Evolutionary conservation across 2,888 invertebrate genomes (phyloP), one percentile per base, ranked within the genome.

Genomic region (Nomada ferruginata): DNA sequence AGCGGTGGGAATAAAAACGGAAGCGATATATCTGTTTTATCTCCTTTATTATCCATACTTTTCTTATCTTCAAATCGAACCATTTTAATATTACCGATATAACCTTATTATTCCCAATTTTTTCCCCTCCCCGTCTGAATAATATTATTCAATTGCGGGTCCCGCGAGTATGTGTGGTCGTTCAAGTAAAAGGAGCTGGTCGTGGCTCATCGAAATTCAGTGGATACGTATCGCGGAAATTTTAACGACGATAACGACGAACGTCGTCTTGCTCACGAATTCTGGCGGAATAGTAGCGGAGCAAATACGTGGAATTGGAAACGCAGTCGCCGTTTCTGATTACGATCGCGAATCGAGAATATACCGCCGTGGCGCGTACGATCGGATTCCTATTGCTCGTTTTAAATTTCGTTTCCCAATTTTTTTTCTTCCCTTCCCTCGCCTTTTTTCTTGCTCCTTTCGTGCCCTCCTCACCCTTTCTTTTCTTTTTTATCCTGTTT

Each of bases 251-350:
- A 74, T 73, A 76, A 83, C 73, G 79, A 82, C 44, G 71, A 73
- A 53, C 71, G 70, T 55, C 77, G 60, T 83, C 77, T 85, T 53
- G 68, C 69, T 82, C 77, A 76, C 66, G 77, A 87, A 87, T 87
- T 85, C 82, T 66, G 66, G 23, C 63, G 76, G 79, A 71, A 74
- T 70, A 71, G 69, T 26, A 66, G 61, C 53, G 9, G n/a, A 69
- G 71, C 66, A 78, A 77, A 76, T 82, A 81, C 85, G 78, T 74
- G 82, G 81, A 81, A 87, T 86, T 76, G 87, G 79, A 83, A 86
- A 87, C 84, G 78, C 82, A 81, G 76, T 78, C 78, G 76, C 55
- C 73, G 79, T 88, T 86, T 87, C 84, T 84, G 82, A 87, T 87
- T 86, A 87, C 88, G 82, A 85, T 88, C 88, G 83, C 76, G 60